Evolutionary conservation across 2,113 vertebrate genomes (phyloP), one percentile per base, ranked within the genome.

Genomic region (Ancistrus triradiatus): DNA sequence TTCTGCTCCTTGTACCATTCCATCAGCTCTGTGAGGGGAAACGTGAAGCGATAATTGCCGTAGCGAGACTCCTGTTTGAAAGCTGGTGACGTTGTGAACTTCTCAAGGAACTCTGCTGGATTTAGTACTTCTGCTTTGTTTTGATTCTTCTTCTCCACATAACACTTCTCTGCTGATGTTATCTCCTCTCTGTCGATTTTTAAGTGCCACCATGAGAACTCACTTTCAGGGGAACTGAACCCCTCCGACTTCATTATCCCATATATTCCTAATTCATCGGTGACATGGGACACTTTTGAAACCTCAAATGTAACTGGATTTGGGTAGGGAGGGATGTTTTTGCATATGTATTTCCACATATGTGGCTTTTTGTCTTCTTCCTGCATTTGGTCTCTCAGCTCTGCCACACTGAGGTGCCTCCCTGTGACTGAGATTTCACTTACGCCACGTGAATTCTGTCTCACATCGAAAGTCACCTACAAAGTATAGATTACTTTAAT

Each of bases 1-100:
- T 59, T 49, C 53, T 74, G 72, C 21, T 48, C 22, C 4, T 27
- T 59, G 48, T 77, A 77, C 19, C 4, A 0, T 7, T 63, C 7
- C 24, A 77, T 49, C 37, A 77, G 33, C 14, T 74, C 42, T 1
- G 4, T 6, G 19, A 77, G 52, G 1, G 56, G 21, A 42, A 77
- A 66, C 0, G 47, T 59, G 22, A 77, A 69, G 1, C 44, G 27
- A 27, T 69, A 74, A 51, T 77, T 72, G 1, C 72, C 75, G 9
- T 56, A 77, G 17, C 62, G 52, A 13, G 75, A 74, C 40, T 9
- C 6, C 6, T n/a, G n/a, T n/a, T 68, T 4, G n/a, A 74, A 77
- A 5, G 25, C 24, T 19, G 69, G 72, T 21, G 72, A 77, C n/a
- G 50, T 68, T 19, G 64, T 70, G 46, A 71, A 77, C n/a, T 52